Conservation (phyloP, 2,888 invertebrate species). For the Zootermopsis nevadensis region DNA sequence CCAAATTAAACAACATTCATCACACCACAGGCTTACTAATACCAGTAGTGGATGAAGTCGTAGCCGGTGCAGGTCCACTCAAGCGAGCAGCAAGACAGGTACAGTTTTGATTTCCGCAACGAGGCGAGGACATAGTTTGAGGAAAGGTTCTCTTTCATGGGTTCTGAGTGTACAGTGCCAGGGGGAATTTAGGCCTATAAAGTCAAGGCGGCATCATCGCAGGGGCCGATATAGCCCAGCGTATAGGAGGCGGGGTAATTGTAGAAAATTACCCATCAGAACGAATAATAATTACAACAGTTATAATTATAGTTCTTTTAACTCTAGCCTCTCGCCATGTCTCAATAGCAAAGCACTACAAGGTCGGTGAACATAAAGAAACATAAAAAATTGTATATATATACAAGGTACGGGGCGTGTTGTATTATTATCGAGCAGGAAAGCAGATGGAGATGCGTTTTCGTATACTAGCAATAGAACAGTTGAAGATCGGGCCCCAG, state of each 20-base stretch:
- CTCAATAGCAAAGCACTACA: constrained; percentile 45
- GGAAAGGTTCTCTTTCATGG: not conserved
- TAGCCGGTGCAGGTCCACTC: not conserved
- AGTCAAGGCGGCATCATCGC: constrained; percentile 38
- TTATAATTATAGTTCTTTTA: constrained; percentile 51
- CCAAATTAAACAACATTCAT: too few species aligned
- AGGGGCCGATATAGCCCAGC: constrained; percentile 46
- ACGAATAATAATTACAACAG: constrained; percentile 51
- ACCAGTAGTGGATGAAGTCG: not conserved
- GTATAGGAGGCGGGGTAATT: constrained; percentile 50
- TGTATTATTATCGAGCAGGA: constrained; percentile 31
- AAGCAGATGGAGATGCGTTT: constrained; percentile 32
- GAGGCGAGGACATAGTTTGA: not conserved
- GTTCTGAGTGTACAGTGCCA: constrained; percentile 36
- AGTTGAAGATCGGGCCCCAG: constrained; percentile 18
- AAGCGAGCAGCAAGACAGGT: not conserved
- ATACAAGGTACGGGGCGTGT: constrained; percentile 19
- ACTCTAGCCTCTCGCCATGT: constrained; percentile 39
- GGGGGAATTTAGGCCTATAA: constrained; percentile 24
- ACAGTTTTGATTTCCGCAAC: not conserved
- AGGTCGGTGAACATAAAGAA: constrained; percentile 43
- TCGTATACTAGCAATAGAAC: not conserved
- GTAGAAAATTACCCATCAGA: constrained; percentile 52
- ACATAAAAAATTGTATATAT: constrained; percentile 16
- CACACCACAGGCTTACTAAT: too few species aligned